A percentile compares a stretch with the other conserved stretches of the same genome.
Conservation (phyloP, 2,888 invertebrate genomes). For the Seira ritae region DNA sequence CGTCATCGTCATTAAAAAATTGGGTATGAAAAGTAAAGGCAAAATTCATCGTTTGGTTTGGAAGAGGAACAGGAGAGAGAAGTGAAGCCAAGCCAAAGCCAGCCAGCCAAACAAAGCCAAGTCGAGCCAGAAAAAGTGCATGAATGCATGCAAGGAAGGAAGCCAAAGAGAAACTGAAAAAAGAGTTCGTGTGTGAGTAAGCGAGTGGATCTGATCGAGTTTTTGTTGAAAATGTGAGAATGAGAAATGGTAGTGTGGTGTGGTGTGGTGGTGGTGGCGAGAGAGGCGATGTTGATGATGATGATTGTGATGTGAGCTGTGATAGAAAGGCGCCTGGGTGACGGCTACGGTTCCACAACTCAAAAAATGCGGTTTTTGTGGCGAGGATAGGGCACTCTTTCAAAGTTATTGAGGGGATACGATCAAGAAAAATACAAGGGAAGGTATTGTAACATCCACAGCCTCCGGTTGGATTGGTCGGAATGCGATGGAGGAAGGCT, state of each 20-base stretch:
- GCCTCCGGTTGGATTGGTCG: slow-evolving; percentile 44
- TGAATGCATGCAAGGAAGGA: slow-evolving; percentile 42
- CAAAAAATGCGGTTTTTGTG: background rate
- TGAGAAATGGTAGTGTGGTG: too few relatives aligned
- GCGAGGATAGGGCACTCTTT: background rate
- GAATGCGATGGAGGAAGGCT: slow-evolving; percentile 40
- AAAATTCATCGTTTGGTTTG: too few relatives aligned
- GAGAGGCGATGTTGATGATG: slow-evolving; percentile 22
- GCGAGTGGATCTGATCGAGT: too few relatives aligned
- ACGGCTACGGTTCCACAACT: slow-evolving; percentile 67
- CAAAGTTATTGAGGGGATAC: background rate
- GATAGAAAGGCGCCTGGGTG: slow-evolving; percentile 73
- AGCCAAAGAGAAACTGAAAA: slow-evolving; percentile 19
- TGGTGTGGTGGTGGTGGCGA: slow-evolving; percentile 42
- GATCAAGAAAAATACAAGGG: background rate
- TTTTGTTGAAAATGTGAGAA: slow-evolving; percentile 9
- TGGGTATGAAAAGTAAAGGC: too few relatives aligned
- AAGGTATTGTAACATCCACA: background rate
- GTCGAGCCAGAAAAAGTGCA: slow-evolving; percentile 25
- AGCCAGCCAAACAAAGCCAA: slow-evolving; percentile 14
- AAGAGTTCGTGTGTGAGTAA: slow-evolving; percentile 49
- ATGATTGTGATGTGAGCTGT: slow-evolving; percentile 71
- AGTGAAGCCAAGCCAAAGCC: background rate
- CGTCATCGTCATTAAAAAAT: slow-evolving; percentile 43
- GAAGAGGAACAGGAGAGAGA: slow-evolving; percentile 28